A percentile compares a stretch with the other conserved stretches of the same genome.
Evolutionary conservation across 2,113 vertebrate species (phyloP).

Genomic region (Hippocampus guttulatus): DNA sequence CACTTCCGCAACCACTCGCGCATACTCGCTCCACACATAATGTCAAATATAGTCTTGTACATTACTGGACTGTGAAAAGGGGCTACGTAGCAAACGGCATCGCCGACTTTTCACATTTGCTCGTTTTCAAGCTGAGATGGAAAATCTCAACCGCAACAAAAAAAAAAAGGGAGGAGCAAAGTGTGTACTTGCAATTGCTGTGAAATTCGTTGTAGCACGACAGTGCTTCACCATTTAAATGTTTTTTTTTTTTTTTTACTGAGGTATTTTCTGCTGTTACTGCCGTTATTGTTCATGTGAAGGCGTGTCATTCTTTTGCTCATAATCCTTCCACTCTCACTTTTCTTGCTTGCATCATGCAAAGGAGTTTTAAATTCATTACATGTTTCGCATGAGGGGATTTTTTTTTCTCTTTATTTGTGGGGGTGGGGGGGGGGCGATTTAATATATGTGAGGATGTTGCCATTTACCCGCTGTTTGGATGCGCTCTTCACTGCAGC

Average conservation of each 20-base stretch:
- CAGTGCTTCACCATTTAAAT: constrained; percentile 41
- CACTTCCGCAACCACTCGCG: constrained; percentile 31
- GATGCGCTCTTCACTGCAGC: constrained; percentile 29
- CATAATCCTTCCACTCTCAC: constrained; percentile 19
- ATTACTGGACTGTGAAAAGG: constrained; percentile 46
- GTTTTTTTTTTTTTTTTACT: constrained; percentile 28
- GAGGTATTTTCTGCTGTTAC: constrained; percentile 49
- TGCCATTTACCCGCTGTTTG: constrained; percentile 18
- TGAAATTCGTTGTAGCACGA: constrained; percentile 53
- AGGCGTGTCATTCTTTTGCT: constrained; percentile 37
- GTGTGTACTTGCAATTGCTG: constrained; percentile 43
- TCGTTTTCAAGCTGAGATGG: constrained; percentile 28
- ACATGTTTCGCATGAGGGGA: background rate
- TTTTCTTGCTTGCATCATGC: constrained; percentile 21
- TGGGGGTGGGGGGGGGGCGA: too few species aligned
- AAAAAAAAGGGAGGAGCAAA: constrained; percentile 24
- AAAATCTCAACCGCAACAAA: constrained; percentile 13
- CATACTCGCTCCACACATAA: constrained; percentile 23
- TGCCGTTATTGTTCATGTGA: constrained; percentile 49
- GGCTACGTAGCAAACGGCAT: background rate
- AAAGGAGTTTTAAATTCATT: constrained; percentile 22
- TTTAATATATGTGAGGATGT: constrained; percentile 2
- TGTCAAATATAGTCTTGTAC: constrained; percentile 33
- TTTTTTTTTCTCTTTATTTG: too few species aligned
- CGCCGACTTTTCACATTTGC: constrained; percentile 27